phyloP scores from a whole-genome alignment of 1,140 invertebrate species.

The Venustaconcha ellipsiformis region DNA sequence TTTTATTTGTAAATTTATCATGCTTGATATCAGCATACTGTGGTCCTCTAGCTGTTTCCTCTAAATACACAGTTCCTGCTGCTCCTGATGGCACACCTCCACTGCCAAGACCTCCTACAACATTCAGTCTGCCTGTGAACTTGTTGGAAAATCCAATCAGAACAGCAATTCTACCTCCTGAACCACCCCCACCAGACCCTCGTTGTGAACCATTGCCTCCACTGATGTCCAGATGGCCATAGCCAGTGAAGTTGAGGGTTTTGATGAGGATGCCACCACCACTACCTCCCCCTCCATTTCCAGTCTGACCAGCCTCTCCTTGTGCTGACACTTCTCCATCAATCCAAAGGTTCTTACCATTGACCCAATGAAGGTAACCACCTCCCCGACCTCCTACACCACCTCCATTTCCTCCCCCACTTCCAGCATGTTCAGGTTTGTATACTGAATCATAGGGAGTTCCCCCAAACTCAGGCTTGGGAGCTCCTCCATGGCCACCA shows the following conservation, averaged over 20 bases:
- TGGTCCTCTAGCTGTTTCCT: slow-evolving; percentile 54
- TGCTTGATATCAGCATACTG: slow-evolving; percentile 60
- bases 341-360: slow-evolving; percentile 47
- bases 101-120: slow-evolving; percentile 46
- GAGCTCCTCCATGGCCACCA: slow-evolving; percentile 58
- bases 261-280: slow-evolving; percentile 51
- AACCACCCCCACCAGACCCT: slow-evolving; percentile 43
- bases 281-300: slow-evolving; percentile 51
- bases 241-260: slow-evolving; percentile 58
- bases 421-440: slow-evolving; percentile 37
- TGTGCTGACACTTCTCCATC: slow-evolving; percentile 50
- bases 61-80: slow-evolving; percentile 55
- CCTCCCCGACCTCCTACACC: slow-evolving; percentile 53
- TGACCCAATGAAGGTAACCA: slow-evolving; percentile 49
- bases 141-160: slow-evolving; percentile 49
- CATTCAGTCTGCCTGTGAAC: slow-evolving; percentile 47
- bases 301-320: slow-evolving; percentile 40
- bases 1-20: slow-evolving; percentile 36
- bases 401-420: slow-evolving; percentile 54
- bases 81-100: slow-evolving; percentile 44
- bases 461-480: slow-evolving; percentile 39
- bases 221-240: slow-evolving; percentile 50
- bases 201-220: slow-evolving; percentile 41
- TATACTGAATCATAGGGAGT: slow-evolving; percentile 48
- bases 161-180: slow-evolving; percentile 50